Base-by-base conservation (phyloP, 2,888 invertebrate genomes). In the Theodoxus fluviatilis region DNA sequence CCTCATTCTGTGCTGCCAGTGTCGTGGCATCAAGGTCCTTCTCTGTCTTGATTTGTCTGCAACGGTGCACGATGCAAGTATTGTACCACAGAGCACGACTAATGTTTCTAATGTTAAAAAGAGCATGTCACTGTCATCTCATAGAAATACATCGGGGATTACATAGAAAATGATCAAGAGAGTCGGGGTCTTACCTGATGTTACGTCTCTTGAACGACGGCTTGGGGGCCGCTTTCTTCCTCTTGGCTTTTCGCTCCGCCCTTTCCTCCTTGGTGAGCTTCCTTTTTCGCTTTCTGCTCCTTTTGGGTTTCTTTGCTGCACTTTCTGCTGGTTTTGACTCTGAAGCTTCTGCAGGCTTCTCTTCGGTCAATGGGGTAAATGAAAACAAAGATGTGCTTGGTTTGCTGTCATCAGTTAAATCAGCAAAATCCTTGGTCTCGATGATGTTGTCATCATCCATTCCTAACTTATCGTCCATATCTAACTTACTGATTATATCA, bases 1-100 rank as follows among this genome's bases (percentile, higher is more conserved):
- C 97, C 85, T 95, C 95, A 40, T 94, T 90, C 86, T 97, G 97
- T 0, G 98, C 98, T 33, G 93, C 93, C 68, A 96, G 88, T 1
- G 97, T 98, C 18, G 94, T 94, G 74, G 94, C 94, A 85, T 97
- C 97, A 74, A 98, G 88, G 84, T 96, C 94, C 74, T 94, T 94
- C 82, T 96, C 96, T 83, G 94, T 94, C 92, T 96, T 93, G 9
- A 97, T 96, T 88, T 96, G 95, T 70, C 96, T 91, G 75, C 28
- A 73, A 57, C 61, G 15, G 15, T 55, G 22, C 15, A 57, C n/a
- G n/a, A n/a, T n/a, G n/a, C n/a, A n/a, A n/a, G n/a, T n/a, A n/a
- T n/a, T n/a, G n/a, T n/a, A n/a, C n/a, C n/a, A n/a, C n/a, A n/a
- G n/a, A n/a, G n/a, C n/a, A n/a, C n/a, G n/a, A n/a, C n/a, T n/a